Percentiles rank a stretch among this genome's conserved stretches.
Conservation (phyloP, 2,797 vertebrate species). For the Neostethus bicornis region DNA sequence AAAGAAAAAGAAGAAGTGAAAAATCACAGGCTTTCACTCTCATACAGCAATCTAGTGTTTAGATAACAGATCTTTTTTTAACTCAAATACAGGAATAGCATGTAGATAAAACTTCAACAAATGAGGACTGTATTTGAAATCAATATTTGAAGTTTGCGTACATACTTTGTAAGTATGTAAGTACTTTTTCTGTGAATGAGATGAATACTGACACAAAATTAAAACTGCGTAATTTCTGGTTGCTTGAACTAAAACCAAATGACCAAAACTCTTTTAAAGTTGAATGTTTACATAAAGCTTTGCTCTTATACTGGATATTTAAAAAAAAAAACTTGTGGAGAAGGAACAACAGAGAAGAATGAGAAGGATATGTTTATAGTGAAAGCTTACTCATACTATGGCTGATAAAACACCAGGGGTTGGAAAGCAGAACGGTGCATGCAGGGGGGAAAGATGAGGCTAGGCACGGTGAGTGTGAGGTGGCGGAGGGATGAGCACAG, state of each 20-base stretch:
- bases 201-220: too few relatives aligned
- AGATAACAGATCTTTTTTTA: too few relatives aligned
- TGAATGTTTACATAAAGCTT: background rate
- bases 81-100: too few relatives aligned
- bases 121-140: too few relatives aligned
- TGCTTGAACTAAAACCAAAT: background rate
- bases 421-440: constrained; percentile 37
- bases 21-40: too few relatives aligned
- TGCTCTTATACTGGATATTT: constrained; percentile 52
- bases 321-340: constrained; percentile 48
- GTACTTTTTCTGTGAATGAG: too few relatives aligned
- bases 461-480: constrained; percentile 50
- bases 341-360: constrained; percentile 52
- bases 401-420: constrained; percentile 65
- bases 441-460: constrained; percentile 67
- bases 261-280: constrained; percentile 47
- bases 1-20: too few relatives aligned
- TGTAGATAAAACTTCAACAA: too few relatives aligned
- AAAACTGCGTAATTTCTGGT: background rate
- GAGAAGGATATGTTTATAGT: constrained; percentile 73
- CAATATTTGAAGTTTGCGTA: too few relatives aligned
- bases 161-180: too few relatives aligned
- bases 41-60: too few relatives aligned
- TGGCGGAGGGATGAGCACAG: constrained; percentile 65
- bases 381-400: constrained; percentile 67